Base-by-base conservation (phyloP, 1,140 invertebrate species). In the Neotoxoptera formosana region DNA sequence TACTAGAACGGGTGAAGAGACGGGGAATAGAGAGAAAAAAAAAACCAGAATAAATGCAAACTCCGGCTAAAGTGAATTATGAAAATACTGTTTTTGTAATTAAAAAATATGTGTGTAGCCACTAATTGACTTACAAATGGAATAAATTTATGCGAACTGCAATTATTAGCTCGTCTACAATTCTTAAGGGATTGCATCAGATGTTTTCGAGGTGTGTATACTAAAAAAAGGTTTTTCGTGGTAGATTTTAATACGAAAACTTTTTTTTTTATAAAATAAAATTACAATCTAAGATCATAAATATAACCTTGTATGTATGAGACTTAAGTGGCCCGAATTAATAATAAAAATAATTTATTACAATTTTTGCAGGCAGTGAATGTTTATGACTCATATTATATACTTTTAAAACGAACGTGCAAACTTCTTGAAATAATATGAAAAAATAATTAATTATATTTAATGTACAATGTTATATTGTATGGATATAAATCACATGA, bases 331-430 rank as follows among this genome's bases (percentile, higher is more conserved):
- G 21, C n/a, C 51, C n/a, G 34, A 89, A 89, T 89, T 89, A 89
- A 89, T 89, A 56, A 89, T 89, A 89, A 89, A 89, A 56, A 53
- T 56, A 89, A 89, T 89, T 89, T 89, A 89, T 56, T 56, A 41
- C 41, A 89, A 56, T 56, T 56, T 89, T 89, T 36, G 53, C 21
- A 56, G 0, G 88, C 11, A 89, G 48, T 53, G 45, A 89, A 56
- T 89, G 51, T 89, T 89, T 89, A 89, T 47, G 88, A 89, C 34
- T 36, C 88, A 30, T 89, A 89, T 89, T 89, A 89, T 56, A 25
- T 41, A 56, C n/a, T 23, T 89, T 36, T 56, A 53, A 89, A 89
- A 89, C 56, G 11, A 88, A 89, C 51, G 51, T 89, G n/a, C 30
- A 56, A 53, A 89, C 47, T 89, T 89, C 88, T 89, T 56, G 51